Conservation (phyloP, 2,113 vertebrate genomes). For the Neogobius melanostomus region DNA sequence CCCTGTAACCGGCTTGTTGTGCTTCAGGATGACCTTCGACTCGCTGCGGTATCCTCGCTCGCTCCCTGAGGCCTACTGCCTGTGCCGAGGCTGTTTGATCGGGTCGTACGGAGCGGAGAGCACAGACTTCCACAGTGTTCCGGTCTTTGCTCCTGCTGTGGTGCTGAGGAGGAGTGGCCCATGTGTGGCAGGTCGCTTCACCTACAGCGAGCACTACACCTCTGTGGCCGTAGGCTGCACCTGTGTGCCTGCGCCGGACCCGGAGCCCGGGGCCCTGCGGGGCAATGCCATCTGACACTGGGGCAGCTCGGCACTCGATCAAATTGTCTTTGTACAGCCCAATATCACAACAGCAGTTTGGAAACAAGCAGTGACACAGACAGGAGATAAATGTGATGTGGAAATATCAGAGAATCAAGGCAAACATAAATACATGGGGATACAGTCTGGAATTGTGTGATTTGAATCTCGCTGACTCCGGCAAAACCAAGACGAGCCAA, state of each 20-base stretch:
- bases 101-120: conserved; percentile 81
- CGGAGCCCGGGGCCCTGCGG: conserved; percentile 50
- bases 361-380: no score
- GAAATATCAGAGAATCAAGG: no score
- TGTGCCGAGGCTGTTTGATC: conserved; percentile 90
- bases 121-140: conserved; percentile 81
- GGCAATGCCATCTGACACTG: conserved; percentile 15
- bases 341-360: no score
- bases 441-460: no score
- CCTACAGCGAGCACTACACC: conserved; percentile 87
- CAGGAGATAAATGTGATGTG: no score
- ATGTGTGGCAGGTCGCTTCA: conserved; percentile 82
- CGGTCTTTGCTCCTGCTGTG: conserved; percentile 85
- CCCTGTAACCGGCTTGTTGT: background rate
- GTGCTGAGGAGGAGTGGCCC: conserved; percentile 82
- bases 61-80: conserved; percentile 93
- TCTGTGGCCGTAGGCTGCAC: conserved; percentile 92
- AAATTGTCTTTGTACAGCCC: no score
- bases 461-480: no score
- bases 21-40: conserved; percentile 84
- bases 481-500: no score
- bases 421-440: no score
- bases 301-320: background rate
- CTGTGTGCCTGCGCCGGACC: conserved; percentile 79
- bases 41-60: conserved; percentile 84